Evolutionary conservation across 2,797 vertebrate genomes (phyloP).

Genomic region (Leucoraja ocellata): DNA sequence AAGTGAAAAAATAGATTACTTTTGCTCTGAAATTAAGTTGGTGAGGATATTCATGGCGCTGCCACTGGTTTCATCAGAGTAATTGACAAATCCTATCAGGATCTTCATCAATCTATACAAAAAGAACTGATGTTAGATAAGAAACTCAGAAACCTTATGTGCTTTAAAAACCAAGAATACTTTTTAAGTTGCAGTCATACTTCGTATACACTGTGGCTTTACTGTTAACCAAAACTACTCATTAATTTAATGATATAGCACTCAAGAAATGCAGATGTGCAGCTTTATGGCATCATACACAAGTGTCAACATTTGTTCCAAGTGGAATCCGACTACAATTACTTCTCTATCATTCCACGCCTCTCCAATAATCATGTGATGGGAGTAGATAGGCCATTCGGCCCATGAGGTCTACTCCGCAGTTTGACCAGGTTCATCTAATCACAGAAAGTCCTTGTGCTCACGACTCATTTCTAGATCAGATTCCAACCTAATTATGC

Average conservation of each 20-base stretch:
- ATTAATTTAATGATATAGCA: not conserved
- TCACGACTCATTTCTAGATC: too few species aligned
- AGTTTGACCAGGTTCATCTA: too few species aligned
- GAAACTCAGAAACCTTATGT: not conserved
- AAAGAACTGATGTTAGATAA: not conserved
- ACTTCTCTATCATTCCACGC: too few species aligned
- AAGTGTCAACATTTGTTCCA: too few species aligned
- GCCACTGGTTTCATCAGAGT: conserved; percentile 50
- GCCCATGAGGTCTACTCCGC: too few species aligned
- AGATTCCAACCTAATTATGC: too few species aligned
- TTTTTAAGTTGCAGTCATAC: not conserved
- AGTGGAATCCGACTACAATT: too few species aligned
- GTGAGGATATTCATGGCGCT: conserved; percentile 61
- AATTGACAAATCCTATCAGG: conserved; percentile 59
- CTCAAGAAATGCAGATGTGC: too few species aligned
- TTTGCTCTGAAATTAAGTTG: conserved; percentile 62
- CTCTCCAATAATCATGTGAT: too few species aligned
- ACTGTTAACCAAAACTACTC: not conserved
- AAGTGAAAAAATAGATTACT: conserved; percentile 55
- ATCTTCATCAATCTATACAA: conserved; percentile 66
- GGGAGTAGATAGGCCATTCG: too few species aligned
- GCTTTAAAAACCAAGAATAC: not conserved
- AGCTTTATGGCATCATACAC: too few species aligned
- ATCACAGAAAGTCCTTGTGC: too few species aligned
- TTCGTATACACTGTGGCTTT: not conserved